A percentile compares a stretch with the other conserved stretches of the same genome.
Evolutionary conservation across 1,140 invertebrate species (phyloP).

Genomic region (Monochamus saltuarius): DNA sequence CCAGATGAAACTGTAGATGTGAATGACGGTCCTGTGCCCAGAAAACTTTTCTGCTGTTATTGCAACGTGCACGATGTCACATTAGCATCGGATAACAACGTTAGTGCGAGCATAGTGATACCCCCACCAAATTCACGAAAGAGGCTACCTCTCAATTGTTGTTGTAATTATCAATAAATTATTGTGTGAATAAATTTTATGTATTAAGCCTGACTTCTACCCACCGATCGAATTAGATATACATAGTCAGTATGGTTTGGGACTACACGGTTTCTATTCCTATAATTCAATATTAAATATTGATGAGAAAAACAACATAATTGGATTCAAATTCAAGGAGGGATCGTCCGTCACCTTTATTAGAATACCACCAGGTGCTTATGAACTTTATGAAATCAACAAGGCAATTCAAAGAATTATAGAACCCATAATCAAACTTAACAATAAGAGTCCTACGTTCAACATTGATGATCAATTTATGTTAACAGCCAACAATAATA

Average conservation of each 20-base stretch:
- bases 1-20: not conserved
- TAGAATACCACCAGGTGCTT: conserved; percentile 5
- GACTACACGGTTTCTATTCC: conserved; percentile 12
- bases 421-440: too few relatives aligned
- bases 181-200: too few relatives aligned
- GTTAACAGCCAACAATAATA: conserved; percentile 19
- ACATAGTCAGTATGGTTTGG: conserved; percentile 12
- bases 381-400: conserved; percentile 1
- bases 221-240: conserved; percentile 23
- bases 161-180: too few relatives aligned
- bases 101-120: too few relatives aligned
- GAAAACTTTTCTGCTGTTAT: not conserved
- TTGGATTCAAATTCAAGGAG: not conserved
- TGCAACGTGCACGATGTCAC: not conserved
- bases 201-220: conserved; percentile 7
- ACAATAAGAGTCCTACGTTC: not conserved
- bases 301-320: conserved; percentile 17
- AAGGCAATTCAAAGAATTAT: too few relatives aligned
- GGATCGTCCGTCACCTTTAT: not conserved
- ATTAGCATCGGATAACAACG: too few relatives aligned
- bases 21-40: conserved; percentile 2
- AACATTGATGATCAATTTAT: conserved; percentile 9
- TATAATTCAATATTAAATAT: conserved; percentile 23
- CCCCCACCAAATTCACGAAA: too few relatives aligned
- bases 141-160: too few relatives aligned